Conservation (phyloP, 2,888 invertebrate genomes). For the Tetrapedia diversipes region DNA sequence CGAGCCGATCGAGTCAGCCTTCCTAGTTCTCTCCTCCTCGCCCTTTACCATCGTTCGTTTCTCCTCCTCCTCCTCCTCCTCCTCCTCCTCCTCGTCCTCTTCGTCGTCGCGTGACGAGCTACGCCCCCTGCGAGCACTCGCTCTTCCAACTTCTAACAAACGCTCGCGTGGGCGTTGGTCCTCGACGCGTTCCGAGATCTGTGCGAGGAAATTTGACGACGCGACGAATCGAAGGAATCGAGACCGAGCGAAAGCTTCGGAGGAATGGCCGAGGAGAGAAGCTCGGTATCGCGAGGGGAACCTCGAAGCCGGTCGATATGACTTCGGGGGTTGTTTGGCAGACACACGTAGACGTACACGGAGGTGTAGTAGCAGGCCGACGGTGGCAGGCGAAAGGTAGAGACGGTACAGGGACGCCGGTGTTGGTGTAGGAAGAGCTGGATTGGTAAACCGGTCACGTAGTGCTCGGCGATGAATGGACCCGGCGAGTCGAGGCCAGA, state of each 20-base stretch:
- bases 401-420: conserved; percentile 36
- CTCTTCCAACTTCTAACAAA: not conserved
- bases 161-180: conserved; percentile 14
- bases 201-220: not conserved
- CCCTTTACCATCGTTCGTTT: too few species aligned
- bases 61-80: not conserved
- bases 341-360: conserved; percentile 65
- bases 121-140: conserved; percentile 36
- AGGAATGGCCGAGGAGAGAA: conserved; percentile 58
- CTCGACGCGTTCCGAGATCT: not conserved
- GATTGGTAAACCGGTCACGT: conserved; percentile 83
- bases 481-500: conserved; percentile 81
- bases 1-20: conserved; percentile 56
- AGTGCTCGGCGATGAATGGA: conserved; percentile 82
- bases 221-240: not conserved
- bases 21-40: conserved; percentile 6
- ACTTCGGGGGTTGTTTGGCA: conserved; percentile 78
- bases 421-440: conserved; percentile 67
- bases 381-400: conserved; percentile 50
- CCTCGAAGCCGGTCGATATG: conserved; percentile 75
- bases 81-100: not conserved
- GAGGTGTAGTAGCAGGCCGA: conserved; percentile 44
- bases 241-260: conserved; percentile 36
- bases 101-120: conserved; percentile 12
- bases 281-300: conserved; percentile 67